These are phyloP conservation scores for Tipula unca DNA, from an alignment of 2,888 invertebrate genomes.

Conservation along the genomic window DNA sequence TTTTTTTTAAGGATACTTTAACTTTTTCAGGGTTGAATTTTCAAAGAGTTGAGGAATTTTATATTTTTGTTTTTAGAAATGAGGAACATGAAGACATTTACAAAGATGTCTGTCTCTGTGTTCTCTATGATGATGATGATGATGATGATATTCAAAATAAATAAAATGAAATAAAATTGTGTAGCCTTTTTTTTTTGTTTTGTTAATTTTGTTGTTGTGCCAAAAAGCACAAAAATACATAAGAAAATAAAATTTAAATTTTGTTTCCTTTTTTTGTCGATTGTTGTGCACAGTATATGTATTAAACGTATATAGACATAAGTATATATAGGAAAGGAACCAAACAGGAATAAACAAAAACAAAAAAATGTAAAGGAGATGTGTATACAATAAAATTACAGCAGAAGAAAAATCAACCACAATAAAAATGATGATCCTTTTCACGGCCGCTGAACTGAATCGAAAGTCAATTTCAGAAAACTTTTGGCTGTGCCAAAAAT, in stretches of 20 bases:
- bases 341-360: not conserved
- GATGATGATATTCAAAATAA: not conserved
- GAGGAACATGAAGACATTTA: not conserved
- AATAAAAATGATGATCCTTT: constrained; percentile 34
- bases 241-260: not conserved
- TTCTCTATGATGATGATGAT: not conserved
- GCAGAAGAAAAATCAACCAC: not conserved
- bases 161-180: not conserved
- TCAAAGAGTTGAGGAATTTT: not conserved
- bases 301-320: not conserved
- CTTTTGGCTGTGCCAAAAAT: constrained; percentile 41
- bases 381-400: not conserved
- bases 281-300: not conserved
- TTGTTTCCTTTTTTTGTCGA: not conserved
- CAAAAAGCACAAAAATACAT: not conserved
- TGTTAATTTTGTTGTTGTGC: not conserved
- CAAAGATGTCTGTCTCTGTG: not conserved
- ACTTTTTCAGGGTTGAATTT: constrained; percentile 3
- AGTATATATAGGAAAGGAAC: not conserved
- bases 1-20: constrained; percentile 3
- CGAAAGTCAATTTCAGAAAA: constrained; percentile 48
- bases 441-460: constrained; percentile 43
- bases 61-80: not conserved
- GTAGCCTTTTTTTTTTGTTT: not conserved
- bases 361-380: not conserved